Evolutionary conservation across 1,140 invertebrate species (phyloP).

Genomic region (Brachionus plicatilis): DNA sequence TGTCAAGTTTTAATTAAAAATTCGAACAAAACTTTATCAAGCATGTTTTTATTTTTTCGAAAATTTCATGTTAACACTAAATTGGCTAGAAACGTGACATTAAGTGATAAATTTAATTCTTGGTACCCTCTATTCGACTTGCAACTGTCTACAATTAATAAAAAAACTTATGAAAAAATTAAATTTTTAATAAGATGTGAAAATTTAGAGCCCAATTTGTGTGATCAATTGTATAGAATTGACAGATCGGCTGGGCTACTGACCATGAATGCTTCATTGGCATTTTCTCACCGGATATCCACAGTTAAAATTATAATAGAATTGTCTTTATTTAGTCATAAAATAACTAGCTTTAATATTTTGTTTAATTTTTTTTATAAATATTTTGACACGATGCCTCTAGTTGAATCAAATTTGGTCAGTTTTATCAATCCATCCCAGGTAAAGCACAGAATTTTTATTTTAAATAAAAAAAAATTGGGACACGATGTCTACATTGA

Average conservation of each 20-base stretch:
- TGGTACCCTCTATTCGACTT: neutral
- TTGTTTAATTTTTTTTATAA: neutral
- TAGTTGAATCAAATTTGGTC: neutral
- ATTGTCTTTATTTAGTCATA: neutral
- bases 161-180: neutral
- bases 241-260: neutral
- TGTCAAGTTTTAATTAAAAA: neutral
- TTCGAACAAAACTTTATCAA: neutral
- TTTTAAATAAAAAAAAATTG: neutral
- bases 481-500: neutral
- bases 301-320: neutral
- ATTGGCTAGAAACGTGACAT: neutral
- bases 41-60: neutral
- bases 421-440: conserved; percentile 1
- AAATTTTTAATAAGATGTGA: neutral
- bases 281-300: no score
- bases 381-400: neutral
- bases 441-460: neutral
- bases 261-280: neutral
- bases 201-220: neutral
- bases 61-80: neutral
- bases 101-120: neutral
- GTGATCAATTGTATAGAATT: neutral
- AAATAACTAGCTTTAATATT: neutral
- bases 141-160: neutral